Evolutionary conservation across 2,888 invertebrate species (phyloP).

Genomic region (Ptychoptera albimana): DNA sequence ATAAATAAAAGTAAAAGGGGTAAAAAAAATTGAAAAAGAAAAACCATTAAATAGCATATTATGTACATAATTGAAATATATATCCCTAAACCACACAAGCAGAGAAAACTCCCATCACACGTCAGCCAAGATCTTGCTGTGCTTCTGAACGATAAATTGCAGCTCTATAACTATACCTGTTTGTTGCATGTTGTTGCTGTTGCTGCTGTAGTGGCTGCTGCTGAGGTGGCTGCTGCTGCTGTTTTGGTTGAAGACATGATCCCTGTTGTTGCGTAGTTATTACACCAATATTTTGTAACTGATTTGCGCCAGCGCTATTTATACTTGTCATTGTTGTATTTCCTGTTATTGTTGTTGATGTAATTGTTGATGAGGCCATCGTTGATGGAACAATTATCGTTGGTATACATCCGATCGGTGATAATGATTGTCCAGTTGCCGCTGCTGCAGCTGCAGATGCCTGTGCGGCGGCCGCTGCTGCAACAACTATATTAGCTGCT

Average conservation of each 20-base stretch:
- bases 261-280: conserved; percentile 1
- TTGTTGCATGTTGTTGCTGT: conserved; percentile 23
- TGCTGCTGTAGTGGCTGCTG: conserved; percentile 23
- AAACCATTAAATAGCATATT: no score
- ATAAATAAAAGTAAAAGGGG: no score
- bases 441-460: conserved; percentile 7
- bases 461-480: conserved; percentile 13
- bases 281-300: background rate
- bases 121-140: conserved; percentile 56
- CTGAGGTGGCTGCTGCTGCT: conserved; percentile 12
- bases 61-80: background rate
- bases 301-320: conserved; percentile 11
- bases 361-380: no score
- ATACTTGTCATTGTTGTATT: conserved; percentile 7
- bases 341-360: conserved; percentile 1
- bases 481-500: conserved; percentile 15
- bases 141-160: conserved; percentile 47
- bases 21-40: no score
- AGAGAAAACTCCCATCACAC: conserved; percentile 67
- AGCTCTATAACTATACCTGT: conserved; percentile 55
- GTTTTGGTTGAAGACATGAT: no score
- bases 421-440: conserved; percentile 16
- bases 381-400: conserved; percentile 21
- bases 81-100: conserved; percentile 54
- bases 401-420: conserved; percentile 25